A percentile compares a stretch with the other conserved stretches of the same genome.
Conservation (phyloP, 2,797 vertebrate genomes). For the Pantherophis vulpinus region DNA sequence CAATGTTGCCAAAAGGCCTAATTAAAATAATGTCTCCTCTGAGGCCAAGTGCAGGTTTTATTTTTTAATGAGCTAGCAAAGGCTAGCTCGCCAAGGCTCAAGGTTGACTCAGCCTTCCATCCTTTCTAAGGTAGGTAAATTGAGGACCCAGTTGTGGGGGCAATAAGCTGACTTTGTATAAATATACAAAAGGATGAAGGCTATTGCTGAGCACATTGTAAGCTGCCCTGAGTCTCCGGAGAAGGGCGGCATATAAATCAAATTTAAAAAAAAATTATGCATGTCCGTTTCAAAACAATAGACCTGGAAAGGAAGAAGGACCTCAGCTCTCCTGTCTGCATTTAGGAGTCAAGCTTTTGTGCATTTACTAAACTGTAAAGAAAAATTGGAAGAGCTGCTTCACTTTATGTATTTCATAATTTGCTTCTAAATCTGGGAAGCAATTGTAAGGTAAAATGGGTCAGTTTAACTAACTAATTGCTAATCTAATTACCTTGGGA, state of each 20-base stretch:
- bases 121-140: no score
- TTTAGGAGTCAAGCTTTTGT: neutral
- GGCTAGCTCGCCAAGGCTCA: no score
- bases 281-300: neutral
- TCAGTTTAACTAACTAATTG: neutral
- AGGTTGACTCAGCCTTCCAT: no score
- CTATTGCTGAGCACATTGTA: no score
- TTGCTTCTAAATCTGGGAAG: neutral
- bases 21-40: neutral
- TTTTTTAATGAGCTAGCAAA: neutral
- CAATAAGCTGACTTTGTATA: no score
- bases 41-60: neutral
- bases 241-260: no score
- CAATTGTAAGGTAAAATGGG: neutral
- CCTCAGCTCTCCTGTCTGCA: neutral
- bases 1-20: neutral
- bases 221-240: no score
- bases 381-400: neutral
- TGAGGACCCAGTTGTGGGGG: no score
- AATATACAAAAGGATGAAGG: no score
- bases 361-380: neutral
- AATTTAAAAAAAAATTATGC: neutral
- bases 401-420: neutral
- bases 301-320: neutral
- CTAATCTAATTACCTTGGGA: neutral